Conservation (phyloP, 2,888 invertebrate genomes). For the Euclidia mi region DNA sequence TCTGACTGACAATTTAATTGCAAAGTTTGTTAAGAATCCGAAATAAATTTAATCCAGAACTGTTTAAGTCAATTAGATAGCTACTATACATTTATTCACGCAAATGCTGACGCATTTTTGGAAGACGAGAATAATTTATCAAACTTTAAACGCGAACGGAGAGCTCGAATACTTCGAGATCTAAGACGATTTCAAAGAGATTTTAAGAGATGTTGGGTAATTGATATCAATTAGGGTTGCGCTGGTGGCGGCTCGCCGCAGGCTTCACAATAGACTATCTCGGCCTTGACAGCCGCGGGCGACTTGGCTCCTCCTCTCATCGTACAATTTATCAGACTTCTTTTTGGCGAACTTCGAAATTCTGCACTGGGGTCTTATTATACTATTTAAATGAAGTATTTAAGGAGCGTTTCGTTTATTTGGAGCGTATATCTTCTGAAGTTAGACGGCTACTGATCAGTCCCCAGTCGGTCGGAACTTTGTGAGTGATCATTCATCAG, state of each 20-base stretch:
- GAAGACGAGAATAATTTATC: slow-evolving; percentile 51
- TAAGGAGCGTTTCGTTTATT: slow-evolving; percentile 36
- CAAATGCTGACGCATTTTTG: slow-evolving; percentile 44
- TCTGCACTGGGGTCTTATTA: slow-evolving; percentile 54
- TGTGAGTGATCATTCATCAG: slow-evolving; percentile 44
- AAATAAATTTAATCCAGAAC: slow-evolving; percentile 30
- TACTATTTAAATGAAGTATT: slow-evolving; percentile 53
- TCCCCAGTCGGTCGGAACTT: slow-evolving; percentile 40
- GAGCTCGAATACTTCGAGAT: slow-evolving; percentile 65
- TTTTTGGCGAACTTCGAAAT: slow-evolving; percentile 52
- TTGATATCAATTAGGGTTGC: slow-evolving; percentile 83
- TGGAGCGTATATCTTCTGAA: slow-evolving; percentile 25
- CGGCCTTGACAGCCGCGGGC: slow-evolving; percentile 62
- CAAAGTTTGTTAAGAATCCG: slow-evolving; percentile 20
- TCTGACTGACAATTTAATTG: slow-evolving; percentile 34
- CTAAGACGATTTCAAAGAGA: slow-evolving; percentile 69
- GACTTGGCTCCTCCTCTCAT: slow-evolving; percentile 58
- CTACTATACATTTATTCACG: slow-evolving; percentile 22
- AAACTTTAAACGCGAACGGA: slow-evolving; percentile 62
- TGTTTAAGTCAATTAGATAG: slow-evolving; percentile 30
- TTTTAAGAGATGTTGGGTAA: slow-evolving; percentile 76
- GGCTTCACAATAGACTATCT: slow-evolving; percentile 73
- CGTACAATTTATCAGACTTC: slow-evolving; percentile 68
- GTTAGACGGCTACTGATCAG: slow-evolving; percentile 35
- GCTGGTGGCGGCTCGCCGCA: slow-evolving; percentile 68